Conservation (phyloP, 2,797 vertebrate genomes). For the Avahi laniger region DNA sequence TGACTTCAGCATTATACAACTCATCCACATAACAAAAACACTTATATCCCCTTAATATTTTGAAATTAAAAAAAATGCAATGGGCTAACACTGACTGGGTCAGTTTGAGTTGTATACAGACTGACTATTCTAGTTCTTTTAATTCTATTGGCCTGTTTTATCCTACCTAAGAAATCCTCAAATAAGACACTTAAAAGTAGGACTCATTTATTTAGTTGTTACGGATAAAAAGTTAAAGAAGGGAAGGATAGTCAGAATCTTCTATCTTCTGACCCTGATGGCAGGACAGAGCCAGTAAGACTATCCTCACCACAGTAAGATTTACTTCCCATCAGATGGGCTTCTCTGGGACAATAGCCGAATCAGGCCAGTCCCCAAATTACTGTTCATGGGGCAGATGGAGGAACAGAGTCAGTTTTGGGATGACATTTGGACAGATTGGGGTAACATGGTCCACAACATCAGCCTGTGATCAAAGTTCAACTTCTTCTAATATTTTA, state of each 20-base stretch:
- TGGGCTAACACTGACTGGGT: background rate
- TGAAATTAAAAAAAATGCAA: background rate
- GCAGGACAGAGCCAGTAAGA: background rate
- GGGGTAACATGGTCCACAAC: background rate
- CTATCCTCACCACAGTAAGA: background rate
- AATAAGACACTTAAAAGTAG: background rate
- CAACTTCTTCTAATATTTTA: background rate
- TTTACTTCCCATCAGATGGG: background rate
- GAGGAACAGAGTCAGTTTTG: background rate
- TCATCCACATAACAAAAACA: background rate
- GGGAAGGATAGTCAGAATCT: background rate
- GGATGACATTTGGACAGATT: background rate
- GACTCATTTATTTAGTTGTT: background rate
- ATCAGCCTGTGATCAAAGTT: background rate
- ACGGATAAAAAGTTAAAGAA: background rate
- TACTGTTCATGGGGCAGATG: background rate
- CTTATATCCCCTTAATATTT: background rate
- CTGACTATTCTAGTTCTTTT: background rate
- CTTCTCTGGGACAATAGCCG: background rate
- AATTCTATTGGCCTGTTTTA: background rate
- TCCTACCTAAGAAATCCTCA: background rate
- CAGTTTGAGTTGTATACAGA: background rate
- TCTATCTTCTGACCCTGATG: background rate
- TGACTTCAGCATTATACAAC: background rate
- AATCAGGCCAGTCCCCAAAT: background rate